Conservation (phyloP, 2,888 invertebrate genomes). For the Melikaiella ostensackeni region DNA sequence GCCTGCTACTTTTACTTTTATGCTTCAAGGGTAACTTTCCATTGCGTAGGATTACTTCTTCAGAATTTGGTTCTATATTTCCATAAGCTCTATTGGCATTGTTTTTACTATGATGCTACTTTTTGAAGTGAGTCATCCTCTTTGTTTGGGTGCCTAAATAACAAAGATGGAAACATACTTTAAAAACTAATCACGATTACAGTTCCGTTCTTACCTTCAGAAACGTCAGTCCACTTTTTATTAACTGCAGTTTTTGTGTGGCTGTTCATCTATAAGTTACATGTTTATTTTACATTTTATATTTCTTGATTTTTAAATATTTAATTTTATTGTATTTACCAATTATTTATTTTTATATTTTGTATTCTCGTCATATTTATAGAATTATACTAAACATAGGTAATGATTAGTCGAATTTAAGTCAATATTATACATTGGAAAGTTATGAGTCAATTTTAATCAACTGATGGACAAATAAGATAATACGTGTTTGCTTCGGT, state of each 20-base stretch:
- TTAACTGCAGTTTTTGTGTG: neutral
- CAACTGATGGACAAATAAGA: constrained; percentile 1
- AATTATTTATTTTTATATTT: neutral
- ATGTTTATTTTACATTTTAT: no score
- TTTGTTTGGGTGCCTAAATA: neutral
- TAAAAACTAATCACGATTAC: neutral
- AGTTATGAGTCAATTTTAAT: neutral
- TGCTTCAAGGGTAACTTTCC: no score
- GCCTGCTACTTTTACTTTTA: neutral
- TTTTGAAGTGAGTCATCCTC: neutral
- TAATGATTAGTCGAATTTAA: no score
- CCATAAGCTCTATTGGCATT: neutral
- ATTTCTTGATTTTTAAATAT: neutral
- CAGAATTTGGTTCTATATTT: no score
- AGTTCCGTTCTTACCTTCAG: neutral
- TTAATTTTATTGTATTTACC: neutral
- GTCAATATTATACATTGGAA: neutral
- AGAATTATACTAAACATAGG: neutral
- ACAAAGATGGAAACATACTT: neutral
- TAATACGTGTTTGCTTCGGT: constrained; percentile 3
- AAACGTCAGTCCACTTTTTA: neutral
- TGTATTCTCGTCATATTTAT: neutral
- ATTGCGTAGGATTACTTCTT: neutral
- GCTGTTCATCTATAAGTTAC: no score
- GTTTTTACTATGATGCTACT: neutral